These are phyloP conservation scores for Morone saxatilis DNA, from an alignment of 2,113 vertebrate species.

Conservation along the genomic window DNA sequence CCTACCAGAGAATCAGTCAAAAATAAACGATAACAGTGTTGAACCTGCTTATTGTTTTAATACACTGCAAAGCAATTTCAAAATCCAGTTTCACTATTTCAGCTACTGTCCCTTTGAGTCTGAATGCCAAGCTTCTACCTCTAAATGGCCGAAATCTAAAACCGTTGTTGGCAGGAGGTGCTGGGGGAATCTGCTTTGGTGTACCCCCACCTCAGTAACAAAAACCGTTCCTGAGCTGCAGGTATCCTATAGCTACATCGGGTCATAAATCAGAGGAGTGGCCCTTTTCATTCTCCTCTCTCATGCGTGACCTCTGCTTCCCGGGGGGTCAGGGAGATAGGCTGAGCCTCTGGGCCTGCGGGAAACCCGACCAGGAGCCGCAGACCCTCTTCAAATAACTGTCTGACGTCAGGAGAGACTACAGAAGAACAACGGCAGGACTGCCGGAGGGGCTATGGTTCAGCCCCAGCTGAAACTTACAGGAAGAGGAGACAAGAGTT, in stretches of 20 bases:
- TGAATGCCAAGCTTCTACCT: slow-evolving; percentile 1
- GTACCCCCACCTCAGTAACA: slow-evolving; percentile 64
- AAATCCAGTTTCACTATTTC: slow-evolving; percentile 21
- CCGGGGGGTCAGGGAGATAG: slow-evolving; percentile 63
- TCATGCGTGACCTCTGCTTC: slow-evolving; percentile 79
- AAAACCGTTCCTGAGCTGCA: slow-evolving; percentile 66
- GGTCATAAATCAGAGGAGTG: slow-evolving; percentile 84
- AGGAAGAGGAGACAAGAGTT: slow-evolving; percentile 62
- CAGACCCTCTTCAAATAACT: slow-evolving; percentile 68
- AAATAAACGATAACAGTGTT: neutral
- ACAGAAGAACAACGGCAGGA: slow-evolving; percentile 45
- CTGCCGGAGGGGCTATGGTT: slow-evolving; percentile 30
- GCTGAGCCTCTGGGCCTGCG: slow-evolving; percentile 52
- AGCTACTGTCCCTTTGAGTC: slow-evolving; percentile 18
- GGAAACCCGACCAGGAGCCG: slow-evolving; percentile 75
- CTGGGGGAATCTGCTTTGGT: slow-evolving; percentile 31
- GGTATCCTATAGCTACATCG: slow-evolving; percentile 74
- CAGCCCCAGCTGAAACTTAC: slow-evolving; percentile 48
- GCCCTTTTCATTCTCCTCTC: slow-evolving; percentile 78
- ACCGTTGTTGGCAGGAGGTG: slow-evolving; percentile 52
- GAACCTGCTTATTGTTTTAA: slow-evolving; percentile 26
- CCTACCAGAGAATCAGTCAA: neutral
- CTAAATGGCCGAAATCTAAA: slow-evolving; percentile 49
- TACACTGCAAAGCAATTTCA: neutral
- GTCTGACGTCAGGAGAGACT: slow-evolving; percentile 62